Evolutionary conservation across 2,888 invertebrate species (phyloP), one percentile per base, ranked within the genome.

Genomic region (Asteroscopus sphinx): DNA sequence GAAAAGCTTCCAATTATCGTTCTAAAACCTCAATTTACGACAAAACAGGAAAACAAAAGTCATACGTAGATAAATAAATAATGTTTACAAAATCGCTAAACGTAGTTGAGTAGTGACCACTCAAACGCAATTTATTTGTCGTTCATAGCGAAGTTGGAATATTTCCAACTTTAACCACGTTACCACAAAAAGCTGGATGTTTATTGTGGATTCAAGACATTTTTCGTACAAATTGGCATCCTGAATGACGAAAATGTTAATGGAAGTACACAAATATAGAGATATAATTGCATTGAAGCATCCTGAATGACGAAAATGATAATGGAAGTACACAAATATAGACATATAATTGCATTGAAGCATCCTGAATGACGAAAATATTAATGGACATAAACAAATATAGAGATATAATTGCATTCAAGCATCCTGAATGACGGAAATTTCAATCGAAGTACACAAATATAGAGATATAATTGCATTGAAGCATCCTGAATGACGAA

Each of bases 111-210:
- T 59, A 59, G 57, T 53, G 46, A 45, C 36, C 52, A 73, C 41
- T 55, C 48, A 36, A 55, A 55, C 16, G 13, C 16, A 48, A 73
- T 84, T 82, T 81, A 85, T 82, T 66, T 54, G 69, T 63, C 73
- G 72, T 76, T 76, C 76, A 60, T 49, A 56, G 76, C 72, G 65
- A 65, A 61, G 64, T 81, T 87, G 86, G 86, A 83, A 76, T 67
- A 60, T 56, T 42, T 87, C 88, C 86, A 89, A 81, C 11, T 72
- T 57, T 66, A 76, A 73, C 77, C 78, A 79, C 68, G 64, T 69
- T 73, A 47, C 63, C 69, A 69, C 66, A 63, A 61, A 53, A 69
- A 65, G 30, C 51, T 53, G 47, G 17, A 61, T 60, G 75, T 77
- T 75, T 75, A 80, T 72, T 57, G 56, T 60, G 48, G 52, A 32